Percentiles rank a stretch among this genome's conserved stretches.
phyloP scores from a whole-genome alignment of 2,888 invertebrate genomes.

The Eupithecia abbreviata region DNA sequence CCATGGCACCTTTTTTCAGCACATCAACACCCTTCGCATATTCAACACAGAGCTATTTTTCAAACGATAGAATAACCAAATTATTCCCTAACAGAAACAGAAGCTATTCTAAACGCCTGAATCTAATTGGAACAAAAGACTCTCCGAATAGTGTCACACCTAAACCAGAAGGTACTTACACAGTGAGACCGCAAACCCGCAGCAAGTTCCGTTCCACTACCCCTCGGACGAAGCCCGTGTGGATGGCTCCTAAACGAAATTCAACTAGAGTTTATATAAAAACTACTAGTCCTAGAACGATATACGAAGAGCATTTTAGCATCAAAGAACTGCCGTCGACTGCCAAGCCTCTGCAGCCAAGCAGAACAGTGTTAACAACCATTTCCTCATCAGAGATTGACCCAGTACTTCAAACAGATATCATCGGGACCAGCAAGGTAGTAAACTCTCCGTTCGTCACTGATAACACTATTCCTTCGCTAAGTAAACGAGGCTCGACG shows the following conservation, averaged over 20 bases:
- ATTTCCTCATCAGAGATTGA: conserved; percentile 79
- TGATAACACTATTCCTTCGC: conserved; percentile 77
- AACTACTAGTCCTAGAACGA: conserved; percentile 66
- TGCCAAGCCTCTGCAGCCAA: conserved; percentile 54
- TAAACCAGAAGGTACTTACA: conserved; percentile 58
- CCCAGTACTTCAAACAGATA: conserved; percentile 74
- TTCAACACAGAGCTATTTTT: conserved; percentile 64
- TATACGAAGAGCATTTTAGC: conserved; percentile 75
- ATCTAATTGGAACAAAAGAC: conserved; percentile 66
- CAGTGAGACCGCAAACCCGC: conserved; percentile 60
- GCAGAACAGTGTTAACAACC: conserved; percentile 68
- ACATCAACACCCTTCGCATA: conserved; percentile 50
- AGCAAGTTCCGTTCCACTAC: conserved; percentile 75
- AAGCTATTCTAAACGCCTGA: conserved; percentile 72
- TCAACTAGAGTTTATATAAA: conserved; percentile 57
- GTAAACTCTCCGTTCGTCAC: conserved; percentile 73
- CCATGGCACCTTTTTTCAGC: conserved; percentile 54
- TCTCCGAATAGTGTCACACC: conserved; percentile 72
- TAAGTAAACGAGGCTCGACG: conserved; percentile 80
- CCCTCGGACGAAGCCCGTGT: conserved; percentile 70
- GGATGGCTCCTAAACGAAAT: conserved; percentile 75
- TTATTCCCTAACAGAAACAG: conserved; percentile 65
- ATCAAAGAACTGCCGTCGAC: conserved; percentile 66
- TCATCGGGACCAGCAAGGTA: conserved; percentile 68
- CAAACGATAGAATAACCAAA: conserved; percentile 62